Percentiles rank a stretch among this genome's conserved stretches.
Conservation (phyloP, 2,113 vertebrate genomes). For the Clarias macrocephalus region DNA sequence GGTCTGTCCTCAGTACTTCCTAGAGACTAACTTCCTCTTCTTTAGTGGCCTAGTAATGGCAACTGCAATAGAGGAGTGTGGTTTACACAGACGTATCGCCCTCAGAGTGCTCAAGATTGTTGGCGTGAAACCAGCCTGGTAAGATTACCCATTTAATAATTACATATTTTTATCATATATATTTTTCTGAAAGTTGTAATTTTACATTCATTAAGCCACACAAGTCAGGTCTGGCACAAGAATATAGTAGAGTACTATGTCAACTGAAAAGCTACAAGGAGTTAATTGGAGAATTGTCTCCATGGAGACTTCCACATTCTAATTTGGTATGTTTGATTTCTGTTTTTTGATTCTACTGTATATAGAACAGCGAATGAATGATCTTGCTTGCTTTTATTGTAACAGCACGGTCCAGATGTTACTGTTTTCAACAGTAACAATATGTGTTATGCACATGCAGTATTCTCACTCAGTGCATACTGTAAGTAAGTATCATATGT, state of each 20-base stretch:
- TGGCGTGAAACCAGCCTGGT: constrained; percentile 84
- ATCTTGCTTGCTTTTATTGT: no score
- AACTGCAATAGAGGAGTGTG: constrained; percentile 93
- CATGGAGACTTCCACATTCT: background rate
- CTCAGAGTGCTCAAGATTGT: constrained; percentile 86
- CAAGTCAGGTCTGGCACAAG: background rate
- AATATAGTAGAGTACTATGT: background rate
- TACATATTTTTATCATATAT: background rate
- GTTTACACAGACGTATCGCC: constrained; percentile 91
- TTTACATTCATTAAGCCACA: background rate
- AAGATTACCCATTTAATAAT: constrained; percentile 14
- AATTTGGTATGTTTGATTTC: background rate
- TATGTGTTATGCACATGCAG: no score
- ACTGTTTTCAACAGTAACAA: no score
- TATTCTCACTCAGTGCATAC: no score
- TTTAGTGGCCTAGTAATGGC: constrained; percentile 96
- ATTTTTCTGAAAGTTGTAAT: background rate
- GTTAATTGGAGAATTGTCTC: background rate
- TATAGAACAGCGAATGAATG: background rate
- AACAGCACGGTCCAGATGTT: no score
- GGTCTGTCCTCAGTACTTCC: constrained; percentile 92
- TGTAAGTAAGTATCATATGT: background rate
- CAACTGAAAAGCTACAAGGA: background rate
- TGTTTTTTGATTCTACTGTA: background rate
- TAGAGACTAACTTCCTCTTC: constrained; percentile 97